phyloP scores from a whole-genome alignment of 1,140 invertebrate species.

The Pissodes strobi region DNA sequence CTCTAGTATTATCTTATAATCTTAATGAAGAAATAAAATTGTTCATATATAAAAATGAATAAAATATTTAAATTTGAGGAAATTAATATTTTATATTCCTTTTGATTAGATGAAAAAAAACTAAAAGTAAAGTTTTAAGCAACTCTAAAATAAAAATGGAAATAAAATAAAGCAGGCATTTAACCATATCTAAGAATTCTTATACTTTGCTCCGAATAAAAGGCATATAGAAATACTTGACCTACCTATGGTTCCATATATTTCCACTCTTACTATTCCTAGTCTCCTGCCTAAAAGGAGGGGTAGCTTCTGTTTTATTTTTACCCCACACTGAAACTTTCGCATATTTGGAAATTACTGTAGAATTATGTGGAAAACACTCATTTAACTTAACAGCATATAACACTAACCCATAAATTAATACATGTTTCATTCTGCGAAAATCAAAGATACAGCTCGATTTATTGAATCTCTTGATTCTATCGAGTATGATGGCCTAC shows the following conservation, averaged over 20 bases:
- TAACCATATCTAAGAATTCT: too few relatives aligned
- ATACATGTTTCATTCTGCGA: slow-evolving; percentile 19
- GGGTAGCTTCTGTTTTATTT: slow-evolving; percentile 18
- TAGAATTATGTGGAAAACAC: slow-evolving; percentile 19
- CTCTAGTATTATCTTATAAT: too few relatives aligned
- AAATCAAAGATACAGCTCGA: background rate
- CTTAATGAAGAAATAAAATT: too few relatives aligned
- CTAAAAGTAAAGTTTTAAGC: too few relatives aligned
- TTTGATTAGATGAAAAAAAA: too few relatives aligned
- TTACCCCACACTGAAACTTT: slow-evolving; percentile 52
- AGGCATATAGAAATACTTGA: too few relatives aligned
- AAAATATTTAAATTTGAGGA: too few relatives aligned
- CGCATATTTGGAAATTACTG: slow-evolving; percentile 47
- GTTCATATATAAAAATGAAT: too few relatives aligned
- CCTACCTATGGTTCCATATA: slow-evolving; percentile 49
- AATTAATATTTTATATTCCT: too few relatives aligned
- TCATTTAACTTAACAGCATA: slow-evolving; percentile 9
- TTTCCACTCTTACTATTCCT: slow-evolving; percentile 44
- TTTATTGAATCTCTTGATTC: background rate
- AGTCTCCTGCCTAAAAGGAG: slow-evolving; percentile 14
- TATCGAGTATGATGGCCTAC: slow-evolving; percentile 6
- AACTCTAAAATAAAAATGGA: too few relatives aligned
- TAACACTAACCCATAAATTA: slow-evolving; percentile 20
- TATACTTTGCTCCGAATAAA: too few relatives aligned
- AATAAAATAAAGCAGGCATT: too few relatives aligned